phyloP scores from a whole-genome alignment of 1,140 invertebrate species.

The Lepidurus couesii region DNA sequence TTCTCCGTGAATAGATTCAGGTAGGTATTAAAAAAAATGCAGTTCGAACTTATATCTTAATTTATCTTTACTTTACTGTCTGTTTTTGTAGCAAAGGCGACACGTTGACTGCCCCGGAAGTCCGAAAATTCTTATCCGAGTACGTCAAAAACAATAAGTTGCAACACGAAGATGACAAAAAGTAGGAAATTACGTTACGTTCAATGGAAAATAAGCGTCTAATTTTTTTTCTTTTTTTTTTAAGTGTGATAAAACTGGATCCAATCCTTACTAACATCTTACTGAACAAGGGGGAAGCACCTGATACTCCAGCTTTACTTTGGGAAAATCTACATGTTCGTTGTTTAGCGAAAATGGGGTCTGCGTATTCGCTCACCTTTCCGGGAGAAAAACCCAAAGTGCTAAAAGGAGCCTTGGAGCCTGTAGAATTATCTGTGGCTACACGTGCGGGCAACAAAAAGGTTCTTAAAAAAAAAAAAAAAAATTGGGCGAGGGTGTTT shows the following conservation, averaged over 20 bases:
- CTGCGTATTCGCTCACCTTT: slow-evolving; percentile 62
- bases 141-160: slow-evolving; percentile 70
- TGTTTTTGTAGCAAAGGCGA: slow-evolving; percentile 65
- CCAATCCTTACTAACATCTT: slow-evolving; percentile 44
- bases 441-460: slow-evolving; percentile 83
- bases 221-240: slow-evolving; percentile 27
- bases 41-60: background rate
- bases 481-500: background rate
- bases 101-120: slow-evolving; percentile 57
- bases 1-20: slow-evolving; percentile 54
- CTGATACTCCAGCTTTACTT: slow-evolving; percentile 39
- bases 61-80: slow-evolving; percentile 33
- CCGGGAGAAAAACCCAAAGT: slow-evolving; percentile 54
- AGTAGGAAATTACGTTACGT: slow-evolving; percentile 36
- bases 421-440: slow-evolving; percentile 69
- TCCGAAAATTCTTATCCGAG: slow-evolving; percentile 64
- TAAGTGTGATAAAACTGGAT: slow-evolving; percentile 55
- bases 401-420: slow-evolving; percentile 66
- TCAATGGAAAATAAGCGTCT: background rate
- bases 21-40: slow-evolving; percentile 44
- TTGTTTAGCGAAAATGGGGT: slow-evolving; percentile 66
- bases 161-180: slow-evolving; percentile 49
- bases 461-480: slow-evolving; percentile 47
- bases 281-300: slow-evolving; percentile 42
- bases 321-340: slow-evolving; percentile 69